Evolutionary conservation across 2,113 vertebrate genomes (phyloP).

Genomic region (Strix aluco): DNA sequence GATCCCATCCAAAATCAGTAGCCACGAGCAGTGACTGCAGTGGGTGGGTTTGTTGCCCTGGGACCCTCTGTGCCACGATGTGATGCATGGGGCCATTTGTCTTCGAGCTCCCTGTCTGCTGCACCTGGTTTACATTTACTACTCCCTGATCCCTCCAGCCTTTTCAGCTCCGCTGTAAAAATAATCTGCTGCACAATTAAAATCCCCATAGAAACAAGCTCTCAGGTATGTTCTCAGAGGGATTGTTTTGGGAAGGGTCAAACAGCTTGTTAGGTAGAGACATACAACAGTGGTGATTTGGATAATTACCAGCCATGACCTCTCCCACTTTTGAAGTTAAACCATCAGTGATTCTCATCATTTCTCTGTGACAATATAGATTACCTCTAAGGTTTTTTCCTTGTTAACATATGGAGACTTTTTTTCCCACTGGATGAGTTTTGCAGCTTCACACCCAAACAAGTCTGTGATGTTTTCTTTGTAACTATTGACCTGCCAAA

Average conservation of each 20-base stretch:
- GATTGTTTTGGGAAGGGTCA: neutral
- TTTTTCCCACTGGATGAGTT: neutral
- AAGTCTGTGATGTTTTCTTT: neutral
- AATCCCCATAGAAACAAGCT: neutral
- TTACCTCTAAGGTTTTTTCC: neutral
- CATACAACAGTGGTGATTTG: neutral
- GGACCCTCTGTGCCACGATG: neutral
- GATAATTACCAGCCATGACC: neutral
- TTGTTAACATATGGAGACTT: neutral
- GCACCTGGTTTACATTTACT: neutral
- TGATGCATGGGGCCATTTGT: fast-evolving
- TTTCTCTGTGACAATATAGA: neutral
- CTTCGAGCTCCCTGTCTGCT: fast-evolving
- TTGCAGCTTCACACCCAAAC: neutral
- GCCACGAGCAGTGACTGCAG: neutral
- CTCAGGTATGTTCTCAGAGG: fast-evolving
- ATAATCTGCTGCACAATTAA: neutral
- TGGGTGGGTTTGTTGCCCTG: neutral
- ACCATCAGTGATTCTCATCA: neutral
- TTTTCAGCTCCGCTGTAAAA: neutral
- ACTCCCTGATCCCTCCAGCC: neutral
- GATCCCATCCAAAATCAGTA: neutral
- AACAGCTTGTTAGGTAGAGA: neutral
- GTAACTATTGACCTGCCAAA: neutral
- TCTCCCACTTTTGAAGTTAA: neutral